These are phyloP conservation scores for Tiphia femorata DNA, from an alignment of 2,888 invertebrate species.

Conservation along the genomic window DNA sequence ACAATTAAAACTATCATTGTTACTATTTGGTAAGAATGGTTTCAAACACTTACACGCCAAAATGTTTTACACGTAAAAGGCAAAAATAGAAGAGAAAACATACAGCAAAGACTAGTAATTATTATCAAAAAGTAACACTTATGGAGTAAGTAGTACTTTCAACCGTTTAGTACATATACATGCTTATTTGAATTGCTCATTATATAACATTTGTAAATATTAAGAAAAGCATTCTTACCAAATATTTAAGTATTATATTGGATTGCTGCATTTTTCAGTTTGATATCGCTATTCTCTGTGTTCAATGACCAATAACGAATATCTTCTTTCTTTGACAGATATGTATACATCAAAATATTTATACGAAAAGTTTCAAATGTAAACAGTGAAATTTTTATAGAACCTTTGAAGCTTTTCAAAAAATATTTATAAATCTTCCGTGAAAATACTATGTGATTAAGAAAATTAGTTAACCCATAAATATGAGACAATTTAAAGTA, in stretches of 20 bases:
- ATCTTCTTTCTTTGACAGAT: constrained; percentile 12
- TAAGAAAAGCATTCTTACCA: constrained; percentile 21
- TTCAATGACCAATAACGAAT: constrained; percentile 21
- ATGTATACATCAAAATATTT: not conserved
- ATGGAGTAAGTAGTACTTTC: no score
- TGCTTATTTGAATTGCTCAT: no score
- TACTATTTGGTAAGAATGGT: constrained; percentile 28
- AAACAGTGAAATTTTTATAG: constrained; percentile 10
- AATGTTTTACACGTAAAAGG: not conserved
- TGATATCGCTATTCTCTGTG: constrained; percentile 25
- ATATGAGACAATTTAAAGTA: not conserved
- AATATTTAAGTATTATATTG: constrained; percentile 26
- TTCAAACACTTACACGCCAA: constrained; percentile 20
- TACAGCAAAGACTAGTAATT: no score
- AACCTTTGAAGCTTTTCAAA: not conserved
- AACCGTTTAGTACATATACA: no score
- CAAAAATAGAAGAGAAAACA: no score
- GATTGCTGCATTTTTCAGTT: constrained; percentile 33
- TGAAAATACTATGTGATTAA: constrained; percentile 2
- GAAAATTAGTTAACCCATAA: not conserved
- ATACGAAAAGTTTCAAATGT: constrained; percentile 12
- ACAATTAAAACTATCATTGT: constrained; percentile 6
- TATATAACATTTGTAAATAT: no score
- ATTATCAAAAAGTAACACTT: no score
- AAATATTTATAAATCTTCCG: not conserved